Base-by-base conservation (phyloP, 2,888 invertebrate genomes). In the Amblyjoppa proteus region DNA sequence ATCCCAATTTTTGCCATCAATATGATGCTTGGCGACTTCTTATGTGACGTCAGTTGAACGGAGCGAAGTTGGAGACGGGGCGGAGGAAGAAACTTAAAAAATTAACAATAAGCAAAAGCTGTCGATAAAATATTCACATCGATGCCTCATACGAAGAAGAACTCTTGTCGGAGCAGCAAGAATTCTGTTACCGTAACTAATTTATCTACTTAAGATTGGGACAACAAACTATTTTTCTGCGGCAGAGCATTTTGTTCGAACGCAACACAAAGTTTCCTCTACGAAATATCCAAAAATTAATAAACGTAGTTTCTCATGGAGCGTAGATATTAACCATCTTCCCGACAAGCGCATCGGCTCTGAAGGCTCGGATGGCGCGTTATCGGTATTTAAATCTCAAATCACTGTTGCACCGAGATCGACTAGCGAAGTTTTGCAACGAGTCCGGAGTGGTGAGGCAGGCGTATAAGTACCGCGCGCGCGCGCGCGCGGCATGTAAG, bases 341-440 rank as follows among this genome's bases (percentile, higher is more conserved):
- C 11, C 16, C 28, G 34, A 34, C 34, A 16, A 38, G 6, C 7
- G 64, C 61, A 73, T 80, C 85, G 88, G 84, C 85, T 87, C 83
- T 78, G 71, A 20, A 64, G 80, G 82, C 82, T 83, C 71, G 81
- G 88, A 73, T 69, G 41, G 75, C 81, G 85, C 84, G 87, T 88
- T 90, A 89, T 89, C 90, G 86, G 85, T 88, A 88, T 89, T 89
- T 87, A 86, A 89, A 90, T 90, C 90, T 88, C 85, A 87, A 88
- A 89, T 89, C 85, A 88, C 81, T 87, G 89, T 81, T 83, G 86
- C 84, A 87, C 87, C 88, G 88, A 87, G 84, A 81, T 79, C 75
- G 85, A 82, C 68, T 58, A 85, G 84, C 68, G 71, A 70, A 56
- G 83, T 78, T 74, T 77, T 74, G 77, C 77, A 79, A 85, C 61